phyloP scores from a whole-genome alignment of 2,797 vertebrate species.

The Helostoma temminkii region DNA sequence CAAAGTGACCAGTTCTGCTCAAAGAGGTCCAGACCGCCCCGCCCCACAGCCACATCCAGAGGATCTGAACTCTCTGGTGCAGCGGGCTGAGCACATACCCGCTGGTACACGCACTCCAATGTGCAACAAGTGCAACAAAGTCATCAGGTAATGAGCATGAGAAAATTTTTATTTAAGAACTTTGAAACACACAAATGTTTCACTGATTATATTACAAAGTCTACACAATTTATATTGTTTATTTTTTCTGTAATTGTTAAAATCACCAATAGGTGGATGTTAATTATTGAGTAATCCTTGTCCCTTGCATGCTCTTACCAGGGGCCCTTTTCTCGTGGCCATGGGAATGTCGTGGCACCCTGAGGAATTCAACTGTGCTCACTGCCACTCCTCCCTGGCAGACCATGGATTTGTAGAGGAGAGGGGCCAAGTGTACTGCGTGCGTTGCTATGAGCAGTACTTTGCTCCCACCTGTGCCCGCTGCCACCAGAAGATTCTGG shows the following conservation, averaged over 20 bases:
- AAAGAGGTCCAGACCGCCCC: constrained; percentile 76
- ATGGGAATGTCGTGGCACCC: constrained; percentile 98
- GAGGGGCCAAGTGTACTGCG: constrained; percentile 92
- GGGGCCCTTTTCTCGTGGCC: constrained; percentile 96
- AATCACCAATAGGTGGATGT: neutral
- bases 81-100: constrained; percentile 95
- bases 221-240: neutral
- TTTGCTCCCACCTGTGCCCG: constrained; percentile 92
- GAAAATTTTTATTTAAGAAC: neutral
- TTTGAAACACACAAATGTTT: neutral
- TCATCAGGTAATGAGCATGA: constrained; percentile 89
- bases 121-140: constrained; percentile 92
- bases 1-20: constrained; percentile 77
- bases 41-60: constrained; percentile 80
- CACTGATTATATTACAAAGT: neutral
- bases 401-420: constrained; percentile 96
- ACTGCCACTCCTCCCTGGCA: constrained; percentile 92
- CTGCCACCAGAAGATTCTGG: constrained; percentile 95
- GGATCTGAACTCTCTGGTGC: constrained; percentile 91
- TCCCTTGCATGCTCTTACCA: constrained; percentile 61
- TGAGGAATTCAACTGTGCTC: constrained; percentile 95
- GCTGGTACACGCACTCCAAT: constrained; percentile 94
- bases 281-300: constrained; percentile 2
- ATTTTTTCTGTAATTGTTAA: neutral
- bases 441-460: constrained; percentile 94